Conservation (phyloP, 2,797 vertebrate species). For the Ammospiza maritima region DNA sequence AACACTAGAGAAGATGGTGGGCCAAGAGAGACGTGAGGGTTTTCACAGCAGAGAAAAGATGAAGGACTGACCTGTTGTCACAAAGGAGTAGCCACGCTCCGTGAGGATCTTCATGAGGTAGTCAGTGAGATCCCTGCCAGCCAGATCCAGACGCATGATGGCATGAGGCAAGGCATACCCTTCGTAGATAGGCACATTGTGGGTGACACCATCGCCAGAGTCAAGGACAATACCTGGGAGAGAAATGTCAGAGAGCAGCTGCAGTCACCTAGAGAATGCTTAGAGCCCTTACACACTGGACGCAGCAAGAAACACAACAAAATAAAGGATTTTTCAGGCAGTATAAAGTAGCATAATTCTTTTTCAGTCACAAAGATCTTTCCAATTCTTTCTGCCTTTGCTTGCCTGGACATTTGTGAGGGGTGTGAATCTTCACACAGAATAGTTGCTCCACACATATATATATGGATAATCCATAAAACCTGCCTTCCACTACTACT, state of each 20-base stretch:
- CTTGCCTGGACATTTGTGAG: not conserved
- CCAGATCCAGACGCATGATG: slow-evolving; percentile 99
- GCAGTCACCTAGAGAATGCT: not conserved
- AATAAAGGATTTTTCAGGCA: not conserved
- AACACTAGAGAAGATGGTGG: not conserved
- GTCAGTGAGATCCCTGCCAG: slow-evolving; percentile 98
- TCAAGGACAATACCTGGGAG: slow-evolving; percentile 92
- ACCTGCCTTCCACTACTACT: not conserved
- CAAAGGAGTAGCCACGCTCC: slow-evolving; percentile 98
- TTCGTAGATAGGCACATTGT: slow-evolving; percentile 98
- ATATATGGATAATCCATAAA: not conserved
- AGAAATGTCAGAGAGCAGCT: not conserved
- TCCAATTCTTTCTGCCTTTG: not conserved
- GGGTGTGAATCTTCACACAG: not conserved
- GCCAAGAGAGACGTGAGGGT: not conserved
- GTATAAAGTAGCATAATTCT: not conserved
- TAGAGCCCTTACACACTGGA: not conserved
- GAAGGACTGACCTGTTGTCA: slow-evolving; percentile 90
- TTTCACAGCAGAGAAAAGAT: not conserved
- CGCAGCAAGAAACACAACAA: not conserved
- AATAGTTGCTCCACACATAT: not conserved
- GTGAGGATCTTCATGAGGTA: slow-evolving; percentile 99
- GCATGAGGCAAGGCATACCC: slow-evolving; percentile 95
- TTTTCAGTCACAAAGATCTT: not conserved
- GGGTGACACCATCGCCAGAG: slow-evolving; percentile 96